Percentiles rank a stretch among this genome's conserved stretches.
Conservation (phyloP, 2,888 invertebrate species). For the Thymelicus acteon region DNA sequence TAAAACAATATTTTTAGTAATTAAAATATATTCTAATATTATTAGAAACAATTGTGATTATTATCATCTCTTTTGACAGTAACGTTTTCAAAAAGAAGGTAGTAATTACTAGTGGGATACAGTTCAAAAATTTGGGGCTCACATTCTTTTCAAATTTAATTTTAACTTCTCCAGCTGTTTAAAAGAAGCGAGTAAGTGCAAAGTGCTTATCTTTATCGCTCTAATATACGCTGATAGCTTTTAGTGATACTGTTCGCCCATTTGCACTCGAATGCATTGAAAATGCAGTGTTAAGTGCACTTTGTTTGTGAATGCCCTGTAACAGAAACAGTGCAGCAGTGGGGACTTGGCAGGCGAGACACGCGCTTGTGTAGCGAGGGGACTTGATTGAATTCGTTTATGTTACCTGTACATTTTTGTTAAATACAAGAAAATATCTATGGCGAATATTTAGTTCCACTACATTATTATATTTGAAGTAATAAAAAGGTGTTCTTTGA, state of each 20-base stretch:
- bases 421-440: too few relatives aligned
- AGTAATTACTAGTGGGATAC: too few relatives aligned
- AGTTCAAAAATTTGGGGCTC: background rate
- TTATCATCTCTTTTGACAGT: too few relatives aligned
- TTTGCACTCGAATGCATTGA: slow-evolving; percentile 34
- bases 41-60: too few relatives aligned
- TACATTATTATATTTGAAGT: too few relatives aligned
- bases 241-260: slow-evolving; percentile 33
- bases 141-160: background rate
- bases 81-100: too few relatives aligned
- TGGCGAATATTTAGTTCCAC: too few relatives aligned
- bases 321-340: background rate
- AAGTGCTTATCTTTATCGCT: slow-evolving; percentile 33
- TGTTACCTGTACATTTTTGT: background rate
- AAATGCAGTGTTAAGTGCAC: slow-evolving; percentile 32
- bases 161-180: background rate
- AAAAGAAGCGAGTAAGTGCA: slow-evolving; percentile 16
- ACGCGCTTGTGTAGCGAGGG: background rate
- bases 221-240: slow-evolving; percentile 35
- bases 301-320: slow-evolving; percentile 24
- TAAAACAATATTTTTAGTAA: too few relatives aligned
- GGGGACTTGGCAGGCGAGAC: background rate
- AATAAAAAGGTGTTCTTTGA: too few relatives aligned
- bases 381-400: background rate
- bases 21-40: too few relatives aligned